Evolutionary conservation across 2,113 vertebrate genomes (phyloP).

Genomic region (Circaetus cinerascens): DNA sequence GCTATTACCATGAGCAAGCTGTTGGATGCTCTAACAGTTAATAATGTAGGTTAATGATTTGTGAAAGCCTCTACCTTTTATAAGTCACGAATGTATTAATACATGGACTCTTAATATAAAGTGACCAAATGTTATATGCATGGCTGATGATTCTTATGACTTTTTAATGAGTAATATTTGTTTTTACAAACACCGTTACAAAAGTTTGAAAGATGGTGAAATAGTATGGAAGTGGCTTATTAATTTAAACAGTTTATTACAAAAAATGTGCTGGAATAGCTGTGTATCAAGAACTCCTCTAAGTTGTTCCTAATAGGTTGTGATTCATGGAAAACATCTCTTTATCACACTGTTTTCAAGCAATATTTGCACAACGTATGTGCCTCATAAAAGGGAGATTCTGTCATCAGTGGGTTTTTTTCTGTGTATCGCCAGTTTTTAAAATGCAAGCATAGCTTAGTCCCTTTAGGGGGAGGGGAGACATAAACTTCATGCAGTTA

Average conservation of each 20-base stretch:
- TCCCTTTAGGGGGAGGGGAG: neutral
- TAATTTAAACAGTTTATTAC: neutral
- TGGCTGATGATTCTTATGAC: neutral
- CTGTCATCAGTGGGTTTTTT: neutral
- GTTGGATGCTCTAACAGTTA: neutral
- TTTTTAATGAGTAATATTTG: neutral
- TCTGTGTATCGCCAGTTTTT: neutral
- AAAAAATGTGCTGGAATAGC: neutral
- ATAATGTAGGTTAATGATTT: slow-evolving; percentile 18
- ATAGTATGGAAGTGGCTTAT: neutral
- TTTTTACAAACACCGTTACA: neutral
- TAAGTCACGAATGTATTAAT: neutral
- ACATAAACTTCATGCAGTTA: neutral
- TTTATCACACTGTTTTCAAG: neutral
- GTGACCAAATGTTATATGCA: neutral
- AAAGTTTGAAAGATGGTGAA: neutral
- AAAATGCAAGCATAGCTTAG: neutral
- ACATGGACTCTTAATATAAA: neutral
- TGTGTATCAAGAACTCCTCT: neutral
- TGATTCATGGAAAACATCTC: neutral
- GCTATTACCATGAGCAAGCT: neutral
- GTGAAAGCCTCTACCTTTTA: neutral
- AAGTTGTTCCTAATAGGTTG: neutral
- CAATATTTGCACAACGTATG: neutral
- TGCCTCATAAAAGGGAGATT: neutral